phyloP scores from a whole-genome alignment of 2,113 vertebrate species.

The Dryoscopus gambensis region DNA sequence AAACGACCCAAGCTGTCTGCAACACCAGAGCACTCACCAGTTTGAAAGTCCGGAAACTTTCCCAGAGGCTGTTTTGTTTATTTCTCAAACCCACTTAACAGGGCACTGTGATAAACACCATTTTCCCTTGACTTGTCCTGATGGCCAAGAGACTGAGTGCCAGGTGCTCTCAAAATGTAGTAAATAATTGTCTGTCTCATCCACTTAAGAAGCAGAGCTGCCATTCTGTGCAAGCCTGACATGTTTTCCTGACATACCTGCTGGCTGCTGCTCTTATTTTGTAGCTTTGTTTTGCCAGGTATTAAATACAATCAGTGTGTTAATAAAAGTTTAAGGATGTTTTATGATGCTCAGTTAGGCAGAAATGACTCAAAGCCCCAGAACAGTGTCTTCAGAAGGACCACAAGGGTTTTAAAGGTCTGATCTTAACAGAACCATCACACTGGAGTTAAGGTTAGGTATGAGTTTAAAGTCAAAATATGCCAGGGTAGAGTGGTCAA shows the following conservation, averaged over 20 bases:
- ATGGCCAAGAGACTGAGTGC: not conserved
- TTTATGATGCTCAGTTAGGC: not conserved
- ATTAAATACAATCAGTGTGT: not conserved
- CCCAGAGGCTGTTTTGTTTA: constrained; percentile 1
- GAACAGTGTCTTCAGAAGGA: not conserved
- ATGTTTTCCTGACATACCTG: not conserved
- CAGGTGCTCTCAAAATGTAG: not conserved
- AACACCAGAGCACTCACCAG: not conserved
- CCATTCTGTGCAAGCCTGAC: not conserved
- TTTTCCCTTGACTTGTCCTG: not conserved
- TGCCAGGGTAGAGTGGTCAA: not conserved
- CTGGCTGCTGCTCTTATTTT: not conserved
- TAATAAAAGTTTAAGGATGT: not conserved
- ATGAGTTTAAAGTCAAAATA: not conserved
- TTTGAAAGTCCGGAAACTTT: not conserved
- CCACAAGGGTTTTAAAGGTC: not conserved
- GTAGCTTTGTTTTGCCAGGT: not conserved
- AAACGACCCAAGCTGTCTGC: not conserved
- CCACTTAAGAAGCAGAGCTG: not conserved
- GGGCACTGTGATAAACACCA: not conserved
- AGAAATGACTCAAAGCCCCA: not conserved
- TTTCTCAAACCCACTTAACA: not conserved
- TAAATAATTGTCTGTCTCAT: not conserved
- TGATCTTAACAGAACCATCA: not conserved
- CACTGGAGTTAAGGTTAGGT: not conserved